Evolutionary conservation across 2,113 vertebrate genomes (phyloP).

Genomic region (Leuciscus idus): DNA sequence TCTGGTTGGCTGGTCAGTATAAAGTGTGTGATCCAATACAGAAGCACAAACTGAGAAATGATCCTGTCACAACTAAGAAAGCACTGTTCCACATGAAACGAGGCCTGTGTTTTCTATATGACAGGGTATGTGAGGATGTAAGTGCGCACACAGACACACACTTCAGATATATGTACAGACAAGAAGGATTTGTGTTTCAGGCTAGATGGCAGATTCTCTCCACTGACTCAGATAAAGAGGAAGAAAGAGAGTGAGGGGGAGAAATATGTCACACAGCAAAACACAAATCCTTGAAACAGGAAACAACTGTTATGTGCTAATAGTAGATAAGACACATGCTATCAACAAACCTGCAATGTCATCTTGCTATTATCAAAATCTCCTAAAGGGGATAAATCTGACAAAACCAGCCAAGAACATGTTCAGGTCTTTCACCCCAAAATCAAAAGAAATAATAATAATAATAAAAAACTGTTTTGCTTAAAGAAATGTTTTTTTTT

Average conservation of each 20-base stretch:
- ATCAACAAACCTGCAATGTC: slow-evolving; percentile 49
- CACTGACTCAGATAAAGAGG: neutral
- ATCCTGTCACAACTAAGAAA: neutral
- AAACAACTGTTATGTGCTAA: slow-evolving; percentile 60
- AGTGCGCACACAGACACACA: slow-evolving; percentile 9
- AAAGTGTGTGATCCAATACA: slow-evolving; percentile 35
- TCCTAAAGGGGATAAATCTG: neutral
- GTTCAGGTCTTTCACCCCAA: neutral
- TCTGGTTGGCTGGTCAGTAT: neutral
- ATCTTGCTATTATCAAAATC: neutral
- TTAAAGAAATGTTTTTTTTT: neutral
- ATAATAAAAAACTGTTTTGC: neutral
- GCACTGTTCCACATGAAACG: slow-evolving; percentile 24
- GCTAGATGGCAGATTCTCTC: neutral
- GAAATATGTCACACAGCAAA: slow-evolving; percentile 15
- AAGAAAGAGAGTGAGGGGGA: neutral
- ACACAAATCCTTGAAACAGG: neutral
- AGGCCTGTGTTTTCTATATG: slow-evolving; percentile 18
- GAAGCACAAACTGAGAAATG: slow-evolving; percentile 16
- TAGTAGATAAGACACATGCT: slow-evolving; percentile 59
- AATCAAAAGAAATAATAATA: neutral
- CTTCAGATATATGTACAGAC: slow-evolving; percentile 29
- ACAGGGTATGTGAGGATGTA: slow-evolving; percentile 1
- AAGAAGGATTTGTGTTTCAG: slow-evolving; percentile 10
- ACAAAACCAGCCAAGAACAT: neutral